These are phyloP conservation scores for Macrosiphum euphorbiae DNA, from an alignment of 2,888 invertebrate species.

Conservation along the genomic window DNA sequence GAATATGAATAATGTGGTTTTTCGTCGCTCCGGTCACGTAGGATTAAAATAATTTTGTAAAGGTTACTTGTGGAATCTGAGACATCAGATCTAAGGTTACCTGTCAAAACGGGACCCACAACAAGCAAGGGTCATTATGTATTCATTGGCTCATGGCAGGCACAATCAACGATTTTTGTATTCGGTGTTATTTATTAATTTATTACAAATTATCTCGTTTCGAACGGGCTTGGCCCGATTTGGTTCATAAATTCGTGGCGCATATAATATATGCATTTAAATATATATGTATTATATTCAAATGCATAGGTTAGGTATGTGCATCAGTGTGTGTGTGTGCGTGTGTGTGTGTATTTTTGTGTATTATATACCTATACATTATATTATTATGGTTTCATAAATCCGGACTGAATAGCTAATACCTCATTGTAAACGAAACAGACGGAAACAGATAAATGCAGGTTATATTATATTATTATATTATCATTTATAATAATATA, in stretches of 20 bases:
- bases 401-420: background rate
- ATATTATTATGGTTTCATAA: background rate
- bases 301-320: too few species aligned
- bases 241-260: background rate
- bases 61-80: background rate
- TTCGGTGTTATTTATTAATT: background rate
- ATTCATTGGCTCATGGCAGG: background rate
- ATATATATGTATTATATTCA: too few species aligned
- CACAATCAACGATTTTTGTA: background rate
- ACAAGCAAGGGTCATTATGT: background rate
- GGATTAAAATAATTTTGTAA: background rate
- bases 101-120: background rate
- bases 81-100: background rate
- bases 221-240: background rate
- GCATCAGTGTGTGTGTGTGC: too few species aligned
- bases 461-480: background rate
- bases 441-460: constrained; percentile 35
- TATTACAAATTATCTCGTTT: background rate
- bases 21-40: background rate
- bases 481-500: background rate
- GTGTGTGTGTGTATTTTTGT: background rate
- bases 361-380: background rate
- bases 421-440: background rate
- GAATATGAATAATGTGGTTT: background rate
- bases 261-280: background rate